phyloP scores from a whole-genome alignment of 2,797 vertebrate species.

The Rhinatrema bivittatum region DNA sequence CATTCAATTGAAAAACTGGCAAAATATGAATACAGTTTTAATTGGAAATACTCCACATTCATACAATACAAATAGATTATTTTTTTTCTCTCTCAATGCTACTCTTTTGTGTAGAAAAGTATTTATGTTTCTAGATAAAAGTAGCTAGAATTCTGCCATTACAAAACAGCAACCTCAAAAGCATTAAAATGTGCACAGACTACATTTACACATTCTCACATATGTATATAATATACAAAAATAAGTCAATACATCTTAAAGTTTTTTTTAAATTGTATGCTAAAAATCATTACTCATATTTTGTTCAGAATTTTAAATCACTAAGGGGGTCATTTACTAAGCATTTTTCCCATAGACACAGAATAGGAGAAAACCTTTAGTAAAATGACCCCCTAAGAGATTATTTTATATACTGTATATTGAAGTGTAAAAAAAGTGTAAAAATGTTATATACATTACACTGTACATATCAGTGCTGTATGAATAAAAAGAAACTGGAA shows the following conservation, averaged over 20 bases:
- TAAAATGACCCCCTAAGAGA: no score
- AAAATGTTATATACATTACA: no score
- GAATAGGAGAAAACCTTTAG: no score
- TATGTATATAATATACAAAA: background rate
- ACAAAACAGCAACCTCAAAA: constrained; percentile 24
- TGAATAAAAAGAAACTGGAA: no score
- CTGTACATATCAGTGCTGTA: no score
- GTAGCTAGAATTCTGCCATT: no score
- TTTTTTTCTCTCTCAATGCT: constrained; percentile 55
- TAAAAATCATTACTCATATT: no score
- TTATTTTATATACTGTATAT: no score
- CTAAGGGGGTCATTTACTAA: no score
- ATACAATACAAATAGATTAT: constrained; percentile 47
- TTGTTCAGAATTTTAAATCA: no score
- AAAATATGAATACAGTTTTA: constrained; percentile 70
- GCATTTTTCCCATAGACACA: no score
- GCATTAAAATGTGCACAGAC: constrained; percentile 30
- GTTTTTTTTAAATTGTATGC: background rate
- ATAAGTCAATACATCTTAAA: background rate
- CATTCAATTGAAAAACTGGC: constrained; percentile 70
- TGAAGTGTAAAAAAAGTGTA: no score
- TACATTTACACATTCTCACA: constrained; percentile 17
- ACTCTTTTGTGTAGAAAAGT: constrained; percentile 37
- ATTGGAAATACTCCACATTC: constrained; percentile 65
- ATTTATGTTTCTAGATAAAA: constrained; percentile 22